Conservation (phyloP, 2,797 vertebrate species). For the Enteromius anoplus region DNA sequence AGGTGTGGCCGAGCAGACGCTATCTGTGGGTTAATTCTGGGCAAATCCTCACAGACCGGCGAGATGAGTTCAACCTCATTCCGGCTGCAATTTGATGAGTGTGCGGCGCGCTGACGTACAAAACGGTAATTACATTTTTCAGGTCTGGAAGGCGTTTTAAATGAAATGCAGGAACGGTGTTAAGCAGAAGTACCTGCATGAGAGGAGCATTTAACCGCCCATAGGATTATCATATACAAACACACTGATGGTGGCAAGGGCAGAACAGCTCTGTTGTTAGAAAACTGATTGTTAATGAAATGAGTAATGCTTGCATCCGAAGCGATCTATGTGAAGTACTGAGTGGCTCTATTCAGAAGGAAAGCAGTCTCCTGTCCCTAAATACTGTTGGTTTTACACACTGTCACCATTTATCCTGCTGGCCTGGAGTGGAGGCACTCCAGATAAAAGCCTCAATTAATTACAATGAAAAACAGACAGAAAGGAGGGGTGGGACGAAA, state of each 20-base stretch:
- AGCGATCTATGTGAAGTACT: conserved; percentile 56
- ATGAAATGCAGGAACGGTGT: conserved; percentile 42
- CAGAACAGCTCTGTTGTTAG: conserved; percentile 16
- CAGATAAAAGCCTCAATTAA: conserved; percentile 99
- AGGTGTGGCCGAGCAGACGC: conserved; percentile 74
- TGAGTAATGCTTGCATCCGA: neutral
- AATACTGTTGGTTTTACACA: conserved; percentile 86
- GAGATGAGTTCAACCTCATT: conserved; percentile 56
- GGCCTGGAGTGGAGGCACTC: conserved; percentile 89
- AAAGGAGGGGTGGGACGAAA: conserved; percentile 25
- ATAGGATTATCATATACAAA: conserved; percentile 33
- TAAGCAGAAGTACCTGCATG: conserved; percentile 23
- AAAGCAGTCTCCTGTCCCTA: conserved; percentile 72
- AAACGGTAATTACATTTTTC: conserved; percentile 51
- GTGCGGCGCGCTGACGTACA: conserved; percentile 8
- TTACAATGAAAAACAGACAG: conserved; percentile 76
- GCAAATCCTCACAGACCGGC: conserved; percentile 20
- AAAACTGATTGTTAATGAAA: conserved; percentile 22
- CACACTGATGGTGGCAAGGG: neutral
- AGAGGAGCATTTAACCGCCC: neutral
- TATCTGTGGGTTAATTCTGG: conserved; percentile 51
- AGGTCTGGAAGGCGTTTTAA: conserved; percentile 55
- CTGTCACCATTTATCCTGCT: conserved; percentile 92
- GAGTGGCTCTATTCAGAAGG: conserved; percentile 72
- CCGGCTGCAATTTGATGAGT: conserved; percentile 44